Evolutionary conservation across 2,113 vertebrate genomes (phyloP).

Genomic region (Okapia johnstoni): DNA sequence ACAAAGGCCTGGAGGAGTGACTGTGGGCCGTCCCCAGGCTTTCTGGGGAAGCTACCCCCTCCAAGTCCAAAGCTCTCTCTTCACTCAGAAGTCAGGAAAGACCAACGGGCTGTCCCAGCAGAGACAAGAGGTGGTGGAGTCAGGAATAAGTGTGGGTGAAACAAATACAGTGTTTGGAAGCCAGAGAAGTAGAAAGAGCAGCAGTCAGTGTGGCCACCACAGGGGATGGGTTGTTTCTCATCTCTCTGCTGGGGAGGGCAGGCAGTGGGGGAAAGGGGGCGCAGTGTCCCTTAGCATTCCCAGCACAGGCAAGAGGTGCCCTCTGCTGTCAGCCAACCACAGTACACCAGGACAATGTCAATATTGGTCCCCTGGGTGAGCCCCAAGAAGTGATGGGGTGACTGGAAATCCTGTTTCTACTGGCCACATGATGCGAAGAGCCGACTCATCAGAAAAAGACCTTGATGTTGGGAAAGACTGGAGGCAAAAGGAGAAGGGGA

Average conservation of each 20-base stretch:
- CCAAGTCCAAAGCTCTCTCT: constrained; percentile 59
- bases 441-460: not conserved
- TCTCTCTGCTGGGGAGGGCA: not conserved
- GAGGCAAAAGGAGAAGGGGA: not conserved
- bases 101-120: constrained; percentile 40
- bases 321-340: constrained; percentile 51
- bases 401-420: not conserved
- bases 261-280: no score
- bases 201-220: not conserved
- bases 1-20: constrained; percentile 59
- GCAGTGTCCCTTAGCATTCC: not conserved
- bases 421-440: not conserved
- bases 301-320: constrained; percentile 26
- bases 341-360: not conserved
- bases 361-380: not conserved
- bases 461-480: not conserved
- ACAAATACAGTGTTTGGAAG: not conserved
- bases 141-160: not conserved
- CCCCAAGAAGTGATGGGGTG: no score
- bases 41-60: constrained; percentile 40
- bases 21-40: not conserved
- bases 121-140: not conserved
- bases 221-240: not conserved
- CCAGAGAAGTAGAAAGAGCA: not conserved
- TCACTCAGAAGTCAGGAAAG: constrained; percentile 57